Conservation (phyloP, 2,888 invertebrate species). For the Drosophila glabriapex region DNA sequence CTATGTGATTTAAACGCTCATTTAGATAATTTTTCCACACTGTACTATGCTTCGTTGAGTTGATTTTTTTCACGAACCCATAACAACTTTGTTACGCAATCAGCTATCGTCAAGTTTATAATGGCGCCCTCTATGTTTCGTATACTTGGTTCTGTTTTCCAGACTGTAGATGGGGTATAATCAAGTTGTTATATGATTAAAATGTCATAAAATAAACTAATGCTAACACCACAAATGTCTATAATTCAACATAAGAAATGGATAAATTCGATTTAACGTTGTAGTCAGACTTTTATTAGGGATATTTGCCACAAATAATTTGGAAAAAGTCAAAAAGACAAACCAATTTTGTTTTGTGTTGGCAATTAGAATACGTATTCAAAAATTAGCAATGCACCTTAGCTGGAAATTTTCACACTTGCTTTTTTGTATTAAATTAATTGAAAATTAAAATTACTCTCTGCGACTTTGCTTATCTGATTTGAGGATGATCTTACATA, state of each 20-base stretch:
- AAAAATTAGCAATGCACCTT: not conserved
- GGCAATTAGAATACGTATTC: not conserved
- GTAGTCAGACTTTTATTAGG: not conserved
- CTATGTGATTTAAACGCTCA: not conserved
- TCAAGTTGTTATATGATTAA: not conserved
- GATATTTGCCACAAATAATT: not conserved
- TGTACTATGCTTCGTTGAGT: not conserved
- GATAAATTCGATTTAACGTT: not conserved
- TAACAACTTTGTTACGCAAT: not conserved
- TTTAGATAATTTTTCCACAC: not conserved
- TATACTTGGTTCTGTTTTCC: not conserved
- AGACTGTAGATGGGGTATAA: constrained; percentile 1
- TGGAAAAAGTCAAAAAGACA: too few relatives aligned
- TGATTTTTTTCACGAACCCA: not conserved
- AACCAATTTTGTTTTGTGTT: not conserved
- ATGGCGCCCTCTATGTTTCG: constrained; percentile 22
- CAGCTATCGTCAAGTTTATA: not conserved
- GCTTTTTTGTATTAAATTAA: not conserved
- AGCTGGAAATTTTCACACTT: not conserved
- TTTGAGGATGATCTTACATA: not conserved
- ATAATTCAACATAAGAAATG: not conserved
- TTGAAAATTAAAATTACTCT: not conserved
- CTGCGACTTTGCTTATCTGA: not conserved
- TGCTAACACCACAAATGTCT: not conserved
- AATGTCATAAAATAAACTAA: not conserved